A percentile compares a stretch with the other conserved stretches of the same genome.
Conservation (phyloP, 1,140 invertebrate genomes). For the Archivesica marissinica region DNA sequence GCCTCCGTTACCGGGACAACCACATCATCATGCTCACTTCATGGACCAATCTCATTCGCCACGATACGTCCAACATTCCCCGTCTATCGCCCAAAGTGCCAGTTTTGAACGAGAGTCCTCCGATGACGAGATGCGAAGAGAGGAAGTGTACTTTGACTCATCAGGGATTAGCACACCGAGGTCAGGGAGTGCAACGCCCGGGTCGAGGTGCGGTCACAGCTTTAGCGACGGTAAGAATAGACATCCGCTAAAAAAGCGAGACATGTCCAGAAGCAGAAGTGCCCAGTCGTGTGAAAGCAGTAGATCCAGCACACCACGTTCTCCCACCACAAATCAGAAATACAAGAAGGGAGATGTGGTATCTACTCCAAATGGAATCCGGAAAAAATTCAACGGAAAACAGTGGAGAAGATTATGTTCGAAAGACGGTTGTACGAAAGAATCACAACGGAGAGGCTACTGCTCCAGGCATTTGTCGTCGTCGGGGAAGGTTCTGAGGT, state of each 20-base stretch:
- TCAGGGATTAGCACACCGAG: slow-evolving; percentile 79
- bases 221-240: slow-evolving; percentile 68
- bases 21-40: slow-evolving; percentile 88
- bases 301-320: slow-evolving; percentile 82
- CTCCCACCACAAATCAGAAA: slow-evolving; percentile 91
- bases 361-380: slow-evolving; percentile 96
- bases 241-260: slow-evolving; percentile 79
- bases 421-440: slow-evolving; percentile 98
- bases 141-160: slow-evolving; percentile 79
- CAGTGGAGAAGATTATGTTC: slow-evolving; percentile 99
- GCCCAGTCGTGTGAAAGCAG: slow-evolving; percentile 82
- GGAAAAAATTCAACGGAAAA: slow-evolving; percentile 99
- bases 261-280: slow-evolving; percentile 80
- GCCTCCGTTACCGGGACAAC: slow-evolving; percentile 23
- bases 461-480: slow-evolving; percentile 98
- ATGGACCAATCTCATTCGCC: slow-evolving; percentile 82
- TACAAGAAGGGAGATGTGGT: slow-evolving; percentile 99
- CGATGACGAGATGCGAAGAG: slow-evolving; percentile 80
- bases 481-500: slow-evolving; percentile 87
- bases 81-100: slow-evolving; percentile 68
- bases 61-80: slow-evolving; percentile 56
- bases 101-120: slow-evolving; percentile 78
- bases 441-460: slow-evolving; percentile 97
- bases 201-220: slow-evolving; percentile 77
- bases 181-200: slow-evolving; percentile 85